phyloP scores from a whole-genome alignment of 2,113 vertebrate genomes.

The Scolopax mira region DNA sequence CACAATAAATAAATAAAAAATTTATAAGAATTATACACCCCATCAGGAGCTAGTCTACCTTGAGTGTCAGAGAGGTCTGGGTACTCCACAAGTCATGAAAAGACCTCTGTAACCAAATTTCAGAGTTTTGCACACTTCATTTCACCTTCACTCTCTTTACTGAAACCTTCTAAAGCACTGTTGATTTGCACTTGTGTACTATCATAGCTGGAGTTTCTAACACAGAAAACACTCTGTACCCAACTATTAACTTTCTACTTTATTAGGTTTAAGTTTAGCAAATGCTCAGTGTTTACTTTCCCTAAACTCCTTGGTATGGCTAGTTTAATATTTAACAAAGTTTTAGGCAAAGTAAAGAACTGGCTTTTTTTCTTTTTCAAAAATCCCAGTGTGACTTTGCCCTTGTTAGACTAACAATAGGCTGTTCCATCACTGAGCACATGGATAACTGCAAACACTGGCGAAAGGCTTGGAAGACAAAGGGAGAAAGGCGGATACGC shows the following conservation, averaged over 20 bases:
- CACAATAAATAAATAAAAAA: neutral
- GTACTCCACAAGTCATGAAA: neutral
- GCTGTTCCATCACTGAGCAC: slow-evolving; percentile 46
- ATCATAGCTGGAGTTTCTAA: neutral
- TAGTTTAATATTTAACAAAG: slow-evolving; percentile 63
- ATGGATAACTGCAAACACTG: slow-evolving; percentile 59
- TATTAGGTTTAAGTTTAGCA: slow-evolving; percentile 42
- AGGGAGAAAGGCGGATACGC: neutral
- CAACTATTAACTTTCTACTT: slow-evolving; percentile 21
- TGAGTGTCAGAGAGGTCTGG: neutral
- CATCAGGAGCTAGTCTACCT: neutral
- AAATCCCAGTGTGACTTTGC: slow-evolving; percentile 56
- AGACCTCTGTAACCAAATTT: neutral
- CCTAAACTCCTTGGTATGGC: slow-evolving; percentile 17
- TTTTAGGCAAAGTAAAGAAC: slow-evolving; percentile 38
- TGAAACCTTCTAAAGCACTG: neutral
- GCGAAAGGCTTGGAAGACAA: slow-evolving; percentile 30
- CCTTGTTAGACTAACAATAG: slow-evolving; percentile 54
- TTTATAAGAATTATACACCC: neutral
- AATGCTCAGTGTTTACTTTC: slow-evolving; percentile 41
- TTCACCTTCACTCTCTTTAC: neutral
- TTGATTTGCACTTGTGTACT: neutral
- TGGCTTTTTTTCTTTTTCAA: neutral
- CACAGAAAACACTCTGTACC: neutral
- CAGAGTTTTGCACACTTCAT: neutral